phyloP scores from a whole-genome alignment of 2,113 vertebrate species.

The Tragelaphus strepsiceros region DNA sequence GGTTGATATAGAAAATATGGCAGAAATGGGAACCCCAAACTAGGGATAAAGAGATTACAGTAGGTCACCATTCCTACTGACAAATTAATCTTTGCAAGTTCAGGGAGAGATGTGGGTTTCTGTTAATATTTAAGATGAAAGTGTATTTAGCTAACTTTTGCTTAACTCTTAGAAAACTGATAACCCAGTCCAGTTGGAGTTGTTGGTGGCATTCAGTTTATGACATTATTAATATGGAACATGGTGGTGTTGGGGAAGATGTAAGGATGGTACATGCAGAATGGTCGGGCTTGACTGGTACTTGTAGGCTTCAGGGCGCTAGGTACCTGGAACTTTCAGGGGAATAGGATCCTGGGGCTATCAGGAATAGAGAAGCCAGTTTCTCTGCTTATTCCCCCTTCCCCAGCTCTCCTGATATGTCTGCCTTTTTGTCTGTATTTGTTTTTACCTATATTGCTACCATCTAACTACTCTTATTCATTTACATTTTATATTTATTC shows the following conservation, averaged over 20 bases:
- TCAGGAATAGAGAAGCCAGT: neutral
- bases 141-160: neutral
- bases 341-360: neutral
- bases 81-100: neutral
- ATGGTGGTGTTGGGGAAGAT: neutral
- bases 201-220: neutral
- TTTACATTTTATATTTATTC: neutral
- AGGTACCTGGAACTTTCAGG: neutral
- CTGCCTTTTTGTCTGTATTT: neutral
- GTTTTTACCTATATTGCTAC: neutral
- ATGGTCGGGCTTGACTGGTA: neutral
- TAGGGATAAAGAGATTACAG: neutral
- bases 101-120: neutral
- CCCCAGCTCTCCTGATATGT: too few relatives aligned
- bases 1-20: neutral
- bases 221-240: neutral
- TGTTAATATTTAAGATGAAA: neutral
- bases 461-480: neutral
- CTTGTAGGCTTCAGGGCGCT: neutral
- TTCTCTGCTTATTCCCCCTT: accelerated
- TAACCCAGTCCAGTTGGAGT: neutral
- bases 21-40: neutral
- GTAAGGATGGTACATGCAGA: neutral
- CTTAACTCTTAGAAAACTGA: neutral
- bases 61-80: neutral